Conservation (phyloP, 92 coral and sea anemone genomes). For the Metridium senile region DNA sequence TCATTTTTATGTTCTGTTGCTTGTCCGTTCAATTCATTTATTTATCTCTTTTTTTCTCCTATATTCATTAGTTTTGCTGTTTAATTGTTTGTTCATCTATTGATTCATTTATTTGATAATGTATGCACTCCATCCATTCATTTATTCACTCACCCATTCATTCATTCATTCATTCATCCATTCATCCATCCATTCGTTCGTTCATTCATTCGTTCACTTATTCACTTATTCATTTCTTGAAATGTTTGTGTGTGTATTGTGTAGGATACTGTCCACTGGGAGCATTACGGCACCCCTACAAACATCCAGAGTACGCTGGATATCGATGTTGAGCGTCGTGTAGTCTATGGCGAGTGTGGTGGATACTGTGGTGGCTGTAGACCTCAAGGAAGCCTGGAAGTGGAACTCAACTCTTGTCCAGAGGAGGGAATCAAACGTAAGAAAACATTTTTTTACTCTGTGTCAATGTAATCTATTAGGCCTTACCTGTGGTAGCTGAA, state of each 20-base stretch:
- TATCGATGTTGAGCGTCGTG: conserved; percentile 52
- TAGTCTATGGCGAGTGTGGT: conserved; percentile 86
- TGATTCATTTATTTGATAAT: background rate
- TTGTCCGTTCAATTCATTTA: background rate
- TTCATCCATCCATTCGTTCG: background rate
- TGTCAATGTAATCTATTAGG: no score
- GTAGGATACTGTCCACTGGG: conserved; percentile 83
- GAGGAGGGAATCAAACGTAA: conserved; percentile 78
- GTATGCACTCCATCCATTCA: background rate
- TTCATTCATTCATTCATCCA: background rate
- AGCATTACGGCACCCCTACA: conserved; percentile 75
- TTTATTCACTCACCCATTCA: background rate
- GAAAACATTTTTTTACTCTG: conserved; percentile 9
- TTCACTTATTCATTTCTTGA: background rate
- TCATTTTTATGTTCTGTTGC: no score
- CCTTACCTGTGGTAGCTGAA: no score
- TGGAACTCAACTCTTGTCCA: conserved; percentile 69
- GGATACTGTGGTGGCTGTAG: conserved; percentile 94
- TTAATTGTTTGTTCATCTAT: background rate
- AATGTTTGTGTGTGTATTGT: background rate
- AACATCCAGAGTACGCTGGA: conserved; percentile 74
- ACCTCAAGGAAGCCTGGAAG: conserved; percentile 56
- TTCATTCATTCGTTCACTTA: background rate
- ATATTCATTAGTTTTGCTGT: background rate
- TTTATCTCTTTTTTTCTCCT: background rate